A percentile compares a stretch with the other conserved stretches of the same genome.
Conservation (phyloP, 30 jellyfish, hydroid and myxozoan genomes). For the Hydractinia symbiolongicarpus region DNA sequence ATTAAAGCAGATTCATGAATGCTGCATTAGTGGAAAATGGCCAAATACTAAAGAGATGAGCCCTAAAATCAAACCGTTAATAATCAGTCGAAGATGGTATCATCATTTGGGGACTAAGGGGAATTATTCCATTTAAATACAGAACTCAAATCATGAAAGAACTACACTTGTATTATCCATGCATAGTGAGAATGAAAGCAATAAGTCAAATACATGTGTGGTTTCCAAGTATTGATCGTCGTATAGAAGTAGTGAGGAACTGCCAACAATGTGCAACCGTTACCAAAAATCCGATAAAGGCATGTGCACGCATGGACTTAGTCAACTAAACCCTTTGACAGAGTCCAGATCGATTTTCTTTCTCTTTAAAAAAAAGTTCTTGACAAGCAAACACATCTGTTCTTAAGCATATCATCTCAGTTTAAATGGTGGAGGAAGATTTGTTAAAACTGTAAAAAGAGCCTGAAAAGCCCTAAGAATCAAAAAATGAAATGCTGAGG, state of each 20-base stretch:
- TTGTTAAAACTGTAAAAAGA: too few species aligned
- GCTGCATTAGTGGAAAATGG: neutral
- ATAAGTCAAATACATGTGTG: constrained; percentile 8
- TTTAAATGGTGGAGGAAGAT: too few species aligned
- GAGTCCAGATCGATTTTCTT: too few species aligned
- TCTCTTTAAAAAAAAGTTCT: too few species aligned
- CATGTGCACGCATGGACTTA: neutral
- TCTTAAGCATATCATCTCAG: too few species aligned
- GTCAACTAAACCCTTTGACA: too few species aligned
- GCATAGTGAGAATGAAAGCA: constrained; percentile 5
- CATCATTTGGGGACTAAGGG: neutral
- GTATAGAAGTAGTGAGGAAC: constrained; percentile 6
- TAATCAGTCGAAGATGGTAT: neutral
- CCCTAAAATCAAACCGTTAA: neutral
- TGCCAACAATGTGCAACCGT: neutral
- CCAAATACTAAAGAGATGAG: neutral
- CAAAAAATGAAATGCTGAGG: too few species aligned
- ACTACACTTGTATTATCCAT: constrained; percentile 9
- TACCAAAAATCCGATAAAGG: neutral
- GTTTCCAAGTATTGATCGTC: constrained; percentile 25
- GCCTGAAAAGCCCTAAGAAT: too few species aligned
- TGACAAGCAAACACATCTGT: too few species aligned
- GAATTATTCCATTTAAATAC: neutral
- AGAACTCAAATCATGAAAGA: neutral
- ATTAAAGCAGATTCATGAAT: neutral